These are phyloP conservation scores for Lophius piscatorius DNA, from an alignment of 2,113 vertebrate species.

Conservation along the genomic window DNA sequence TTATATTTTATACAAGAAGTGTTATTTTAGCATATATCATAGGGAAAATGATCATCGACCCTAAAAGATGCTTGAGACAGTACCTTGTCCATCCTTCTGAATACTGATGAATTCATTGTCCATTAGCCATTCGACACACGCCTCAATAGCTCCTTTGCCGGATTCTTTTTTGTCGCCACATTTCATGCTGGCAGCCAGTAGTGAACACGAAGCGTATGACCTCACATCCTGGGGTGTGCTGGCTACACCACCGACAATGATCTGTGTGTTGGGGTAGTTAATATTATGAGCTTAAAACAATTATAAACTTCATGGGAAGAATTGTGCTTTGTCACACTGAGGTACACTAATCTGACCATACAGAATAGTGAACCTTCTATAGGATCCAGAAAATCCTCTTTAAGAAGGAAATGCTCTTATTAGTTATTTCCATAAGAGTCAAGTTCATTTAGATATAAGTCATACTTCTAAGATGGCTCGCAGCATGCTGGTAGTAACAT, in stretches of 20 bases:
- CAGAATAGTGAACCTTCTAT: neutral
- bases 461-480: constrained; percentile 94
- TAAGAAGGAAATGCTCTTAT: neutral
- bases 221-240: constrained; percentile 88
- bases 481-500: constrained; percentile 91
- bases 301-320: neutral
- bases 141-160: constrained; percentile 84
- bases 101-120: constrained; percentile 94
- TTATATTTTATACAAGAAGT: neutral
- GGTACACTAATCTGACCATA: constrained; percentile 1
- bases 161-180: constrained; percentile 12
- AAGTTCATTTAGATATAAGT: neutral
- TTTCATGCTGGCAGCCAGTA: constrained; percentile 85
- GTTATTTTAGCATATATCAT: too few species aligned
- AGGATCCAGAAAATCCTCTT: neutral
- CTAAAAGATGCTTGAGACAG: neutral
- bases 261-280: constrained; percentile 75
- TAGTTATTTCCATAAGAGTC: neutral
- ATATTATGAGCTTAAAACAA: constrained; percentile 7
- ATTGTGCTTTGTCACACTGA: neutral
- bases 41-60: neutral
- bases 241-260: constrained; percentile 92
- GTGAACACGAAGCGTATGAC: constrained; percentile 89
- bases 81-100: constrained; percentile 75
- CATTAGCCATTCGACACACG: constrained; percentile 91